These are phyloP conservation scores for Caenorhabditis zanzibari DNA, from an alignment of 2,888 invertebrate species.

Conservation along the genomic window DNA sequence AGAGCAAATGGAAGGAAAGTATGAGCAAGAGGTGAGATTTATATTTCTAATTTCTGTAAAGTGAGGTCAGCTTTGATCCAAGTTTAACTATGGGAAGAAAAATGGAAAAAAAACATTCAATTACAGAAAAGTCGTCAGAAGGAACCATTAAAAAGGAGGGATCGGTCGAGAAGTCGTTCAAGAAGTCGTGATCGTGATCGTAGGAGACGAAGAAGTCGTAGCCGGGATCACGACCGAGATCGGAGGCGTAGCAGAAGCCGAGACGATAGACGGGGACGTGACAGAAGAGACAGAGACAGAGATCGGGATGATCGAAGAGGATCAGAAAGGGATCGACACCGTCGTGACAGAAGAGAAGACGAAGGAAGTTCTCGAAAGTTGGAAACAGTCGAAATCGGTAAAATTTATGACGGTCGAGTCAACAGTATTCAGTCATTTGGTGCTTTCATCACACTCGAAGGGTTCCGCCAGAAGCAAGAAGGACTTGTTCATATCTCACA, in stretches of 20 bases:
- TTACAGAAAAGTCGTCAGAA: constrained; percentile 39
- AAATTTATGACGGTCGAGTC: constrained; percentile 95
- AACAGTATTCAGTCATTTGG: constrained; percentile 98
- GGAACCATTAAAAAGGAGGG: background rate
- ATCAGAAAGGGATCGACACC: background rate
- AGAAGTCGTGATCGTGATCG: constrained; percentile 64
- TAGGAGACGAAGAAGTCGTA: constrained; percentile 61
- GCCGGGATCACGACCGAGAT: constrained; percentile 58
- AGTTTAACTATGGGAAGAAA: too few species aligned
- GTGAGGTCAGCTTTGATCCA: too few species aligned
- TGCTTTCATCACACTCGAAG: constrained; percentile 93
- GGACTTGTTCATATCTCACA: constrained; percentile 97
- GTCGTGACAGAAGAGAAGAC: constrained; percentile 2
- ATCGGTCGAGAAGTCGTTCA: constrained; percentile 52
- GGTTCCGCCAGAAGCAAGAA: constrained; percentile 92
- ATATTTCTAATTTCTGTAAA: background rate
- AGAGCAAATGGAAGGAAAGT: constrained; percentile 84
- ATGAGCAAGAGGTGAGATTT: constrained; percentile 72
- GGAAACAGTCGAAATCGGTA: constrained; percentile 85
- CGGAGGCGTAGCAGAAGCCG: constrained; percentile 46
- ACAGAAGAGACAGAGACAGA: constrained; percentile 36
- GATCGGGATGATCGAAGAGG: constrained; percentile 33
- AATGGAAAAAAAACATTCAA: too few species aligned
- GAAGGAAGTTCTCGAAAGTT: background rate
- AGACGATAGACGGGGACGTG: constrained; percentile 40